Evolutionary conservation across 2,888 invertebrate species (phyloP), one percentile per base, ranked within the genome.

Genomic region (Troglohyphantes excavatus): DNA sequence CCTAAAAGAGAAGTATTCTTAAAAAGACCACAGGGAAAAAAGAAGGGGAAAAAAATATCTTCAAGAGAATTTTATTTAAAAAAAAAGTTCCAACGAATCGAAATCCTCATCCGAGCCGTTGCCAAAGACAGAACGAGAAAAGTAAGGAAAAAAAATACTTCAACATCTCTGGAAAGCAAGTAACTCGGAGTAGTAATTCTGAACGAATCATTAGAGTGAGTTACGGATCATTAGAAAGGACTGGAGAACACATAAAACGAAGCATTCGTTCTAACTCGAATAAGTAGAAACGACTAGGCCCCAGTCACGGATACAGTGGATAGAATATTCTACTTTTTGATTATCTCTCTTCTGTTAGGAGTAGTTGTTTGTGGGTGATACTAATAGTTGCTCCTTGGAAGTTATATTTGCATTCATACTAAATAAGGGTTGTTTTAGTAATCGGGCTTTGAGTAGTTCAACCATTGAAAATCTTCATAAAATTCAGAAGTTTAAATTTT

Each of bases 191-290:
- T 75, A 59, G 53, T 82, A 76, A 85, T 76, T 76, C 67, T 59
- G 68, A 76, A 85, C 85, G 85, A 76, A 65, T 76, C 85, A 85
- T 85, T 85, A 85, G 85, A 19, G 67, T 23, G 68, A 76, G 85
- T 85, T 59, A 68, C 85, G 76, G 76, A 76, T 85, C 85, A 85
- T 85, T 85, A 85, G 68, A 85, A 59, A 13, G 53, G 63, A 63
- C n/a, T 59, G 26, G 43, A 61, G 67, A 73, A 67, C 68, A 85
- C 68, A 84, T 84, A 85, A 75, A 76, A 59, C 70, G 61, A 53
- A 23, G 68, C 68, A 81, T 81, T 81, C 79, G 78, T 78, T 59
- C 63, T 39, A 21, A 43, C 23, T 39, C 7, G 29, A 39, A 81
- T 29, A 68, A 61, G 29, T 33, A 33, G 61, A 21, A 21, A 19